Base-by-base conservation (phyloP, 2,888 invertebrate species). In the Dimorphilus gyrociliatus region DNA sequence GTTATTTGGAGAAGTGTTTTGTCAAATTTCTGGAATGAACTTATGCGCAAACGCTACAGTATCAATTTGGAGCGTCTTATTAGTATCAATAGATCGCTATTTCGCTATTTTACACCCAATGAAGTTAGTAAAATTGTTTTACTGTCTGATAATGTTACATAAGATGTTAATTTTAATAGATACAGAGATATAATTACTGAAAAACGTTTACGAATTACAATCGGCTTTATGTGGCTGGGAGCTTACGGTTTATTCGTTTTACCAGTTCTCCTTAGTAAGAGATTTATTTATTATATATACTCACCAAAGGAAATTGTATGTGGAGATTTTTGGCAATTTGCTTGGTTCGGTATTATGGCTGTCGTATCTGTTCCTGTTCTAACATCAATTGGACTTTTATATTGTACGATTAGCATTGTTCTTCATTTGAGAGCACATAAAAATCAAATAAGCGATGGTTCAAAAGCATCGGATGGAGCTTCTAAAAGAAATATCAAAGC, bases 41-140 rank as follows among this genome's bases (percentile, higher is more conserved):
- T 45, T 45, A 32, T 43, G 45, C 6, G 32, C 34, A 2, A 42
- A 40, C 2, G 40, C 37, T 10, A 37, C 45, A 4, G 42, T 46
- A 12, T 46, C 46, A 7, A 44, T 46, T 26, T 46, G 42, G 42
- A 40, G 40, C 25, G 23, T 46, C 13, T 34, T 42, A 3, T 27
- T 44, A 12, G 34, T 46, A 12, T 44, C 44, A 15, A 30, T 46
- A 5, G 46, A 46, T 34, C 30, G 46, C 8, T 45, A 42, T 27
- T 25, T 46, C 4, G 46, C 44, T 15, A 35, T 46, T 10, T 30
- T 32, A n/a, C 32, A 38, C 8, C 45, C 46, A 4, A 23, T 45
- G n/a, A n/a, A n/a, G n/a, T n/a, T n/a, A n/a, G n/a, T n/a, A n/a
- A n/a, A n/a, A n/a, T n/a, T n/a, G n/a, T n/a, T n/a, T n/a, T n/a